Conservation (phyloP, 92 coral and sea anemone species). For the Siderastrea radians region DNA sequence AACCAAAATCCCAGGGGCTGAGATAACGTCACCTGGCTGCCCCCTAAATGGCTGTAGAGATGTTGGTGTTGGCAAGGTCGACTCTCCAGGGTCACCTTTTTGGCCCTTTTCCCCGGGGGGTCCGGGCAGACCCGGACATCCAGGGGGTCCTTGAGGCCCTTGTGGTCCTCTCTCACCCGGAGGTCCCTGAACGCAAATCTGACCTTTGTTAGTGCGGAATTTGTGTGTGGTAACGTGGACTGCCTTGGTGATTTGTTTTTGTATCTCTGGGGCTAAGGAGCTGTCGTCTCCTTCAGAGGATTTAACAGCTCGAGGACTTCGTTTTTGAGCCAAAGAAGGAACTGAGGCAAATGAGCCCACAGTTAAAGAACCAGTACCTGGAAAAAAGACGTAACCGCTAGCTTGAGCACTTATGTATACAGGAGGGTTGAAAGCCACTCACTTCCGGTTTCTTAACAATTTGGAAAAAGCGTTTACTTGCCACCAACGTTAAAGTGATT, state of each 20-base stretch:
- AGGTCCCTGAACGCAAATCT: conserved; percentile 27
- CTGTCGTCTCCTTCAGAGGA: background rate
- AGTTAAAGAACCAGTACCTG: background rate
- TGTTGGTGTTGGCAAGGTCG: background rate
- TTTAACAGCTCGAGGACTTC: background rate
- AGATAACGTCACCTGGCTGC: conserved; percentile 13
- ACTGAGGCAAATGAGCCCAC: background rate
- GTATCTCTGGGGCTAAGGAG: background rate
- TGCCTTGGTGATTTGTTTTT: conserved; percentile 15
- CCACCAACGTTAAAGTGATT: too few relatives aligned
- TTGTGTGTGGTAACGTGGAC: background rate
- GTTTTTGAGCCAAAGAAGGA: background rate
- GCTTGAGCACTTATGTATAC: too few relatives aligned
- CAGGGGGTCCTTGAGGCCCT: conserved; percentile 1
- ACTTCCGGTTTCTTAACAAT: too few relatives aligned
- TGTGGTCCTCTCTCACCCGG: conserved; percentile 15
- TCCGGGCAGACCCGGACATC: background rate
- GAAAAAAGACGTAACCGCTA: background rate
- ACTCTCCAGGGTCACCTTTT: conserved; percentile 35
- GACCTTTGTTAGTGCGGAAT: conserved; percentile 14
- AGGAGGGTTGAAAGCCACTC: too few relatives aligned
- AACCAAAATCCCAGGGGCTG: conserved; percentile 36
- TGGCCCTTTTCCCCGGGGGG: conserved; percentile 22
- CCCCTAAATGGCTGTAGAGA: conserved; percentile 29
- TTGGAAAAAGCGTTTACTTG: too few relatives aligned